Evolutionary conservation across 2,888 invertebrate genomes (phyloP), one percentile per base, ranked within the genome.

Genomic region (Ariolimax columbianus): DNA sequence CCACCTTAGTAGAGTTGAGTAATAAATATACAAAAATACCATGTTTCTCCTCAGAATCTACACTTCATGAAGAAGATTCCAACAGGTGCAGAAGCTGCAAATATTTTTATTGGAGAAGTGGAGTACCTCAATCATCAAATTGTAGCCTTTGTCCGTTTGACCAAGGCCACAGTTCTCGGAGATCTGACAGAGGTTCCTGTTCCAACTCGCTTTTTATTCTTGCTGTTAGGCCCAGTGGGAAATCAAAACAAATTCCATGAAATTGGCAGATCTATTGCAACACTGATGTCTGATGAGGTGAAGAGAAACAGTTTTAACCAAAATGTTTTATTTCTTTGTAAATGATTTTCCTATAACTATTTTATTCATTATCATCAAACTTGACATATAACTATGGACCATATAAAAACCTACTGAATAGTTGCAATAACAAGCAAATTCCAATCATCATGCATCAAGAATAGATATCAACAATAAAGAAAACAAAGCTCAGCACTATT

Each of bases 51-150:
- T n/a, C 88, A 88, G 83, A 92, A 92, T 82, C 87, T 90, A 11
- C 91, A 92, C 88, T 94, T 94, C 89, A 92, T 93, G 92, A 94
- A 97, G 89, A 99, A 99, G 95, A 98, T 99, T 93, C 99, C 99
- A 30, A 96, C 96, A 0, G 99, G 99, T n/a, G 97, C 99, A 1
- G 99, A 99, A 95, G 98, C 99, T 1, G 98, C 98, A 86, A 99
- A 99, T 93, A 99, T 99, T 90, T 95, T 99, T 75, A 98, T 99
- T 0, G 99, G 99, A 40, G 99, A 99, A 95, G 98, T 99, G 7
- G 98, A 99, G 94, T 99, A 98, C 93, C 95, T 99, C 82, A 97
- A 97, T 88, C 97, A 98, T 94, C 97, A 98, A 23, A 95, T 99
- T 85, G 97, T 98, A 85, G 98, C 97, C 51, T 99, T 99, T 94